phyloP scores from a whole-genome alignment of 2,113 vertebrate species.

The Mus musculus region DNA sequence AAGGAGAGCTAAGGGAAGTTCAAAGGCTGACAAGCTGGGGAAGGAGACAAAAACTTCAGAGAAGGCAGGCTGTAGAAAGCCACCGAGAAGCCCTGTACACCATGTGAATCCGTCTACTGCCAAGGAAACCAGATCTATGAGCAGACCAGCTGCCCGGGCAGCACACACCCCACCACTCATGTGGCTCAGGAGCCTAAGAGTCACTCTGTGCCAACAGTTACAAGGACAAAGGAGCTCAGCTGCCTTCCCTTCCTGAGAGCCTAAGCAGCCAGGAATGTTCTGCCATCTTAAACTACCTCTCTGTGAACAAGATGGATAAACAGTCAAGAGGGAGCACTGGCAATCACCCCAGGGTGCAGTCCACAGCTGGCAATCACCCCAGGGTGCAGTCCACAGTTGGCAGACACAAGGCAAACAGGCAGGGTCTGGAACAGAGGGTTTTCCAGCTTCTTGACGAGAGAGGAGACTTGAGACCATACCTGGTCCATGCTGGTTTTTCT shows the following conservation, averaged over 20 bases:
- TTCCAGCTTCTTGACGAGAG: not conserved
- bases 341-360: not conserved
- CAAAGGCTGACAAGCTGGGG: not conserved
- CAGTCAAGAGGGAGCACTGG: not conserved
- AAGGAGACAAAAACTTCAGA: not conserved
- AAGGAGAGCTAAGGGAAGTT: not conserved
- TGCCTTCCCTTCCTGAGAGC: not conserved
- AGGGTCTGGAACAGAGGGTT: not conserved
- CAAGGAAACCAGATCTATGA: not conserved
- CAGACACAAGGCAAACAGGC: not conserved
- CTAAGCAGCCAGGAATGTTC: not conserved
- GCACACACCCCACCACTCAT: not conserved
- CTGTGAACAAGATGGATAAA: constrained; percentile 24
- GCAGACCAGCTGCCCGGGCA: not conserved
- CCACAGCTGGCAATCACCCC: not conserved
- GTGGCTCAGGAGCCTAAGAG: not conserved
- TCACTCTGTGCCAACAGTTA: not conserved
- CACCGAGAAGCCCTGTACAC: not conserved
- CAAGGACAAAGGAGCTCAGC: not conserved
- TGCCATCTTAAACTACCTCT: constrained; percentile 2
- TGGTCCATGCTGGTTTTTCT: not conserved
- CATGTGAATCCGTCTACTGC: not conserved
- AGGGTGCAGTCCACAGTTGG: not conserved
- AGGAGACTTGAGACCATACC: not conserved
- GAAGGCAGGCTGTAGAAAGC: constrained; percentile 2